Conservation (phyloP, 2,888 invertebrate genomes). For the Acleris holmiana region DNA sequence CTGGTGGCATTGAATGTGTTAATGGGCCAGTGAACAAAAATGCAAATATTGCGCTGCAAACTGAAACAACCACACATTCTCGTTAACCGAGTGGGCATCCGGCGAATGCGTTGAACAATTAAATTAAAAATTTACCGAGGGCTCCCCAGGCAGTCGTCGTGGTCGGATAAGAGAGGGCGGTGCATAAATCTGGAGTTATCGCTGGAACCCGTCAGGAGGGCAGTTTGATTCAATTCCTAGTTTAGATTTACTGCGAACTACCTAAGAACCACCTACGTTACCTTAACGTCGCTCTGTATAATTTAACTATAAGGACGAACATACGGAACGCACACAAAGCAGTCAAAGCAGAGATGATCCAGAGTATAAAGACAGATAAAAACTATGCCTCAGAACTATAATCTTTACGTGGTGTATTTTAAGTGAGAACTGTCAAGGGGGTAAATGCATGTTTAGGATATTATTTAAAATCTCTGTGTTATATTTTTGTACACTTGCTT, state of each 20-base stretch:
- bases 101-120: constrained; percentile 42
- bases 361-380: too few species aligned
- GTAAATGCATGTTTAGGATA: too few species aligned
- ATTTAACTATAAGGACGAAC: background rate
- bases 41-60: constrained; percentile 1
- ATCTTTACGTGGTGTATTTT: too few species aligned
- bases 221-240: constrained; percentile 76
- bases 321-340: too few species aligned
- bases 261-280: constrained; percentile 45
- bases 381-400: too few species aligned
- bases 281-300: background rate
- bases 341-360: too few species aligned
- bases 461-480: too few species aligned
- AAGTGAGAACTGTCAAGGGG: too few species aligned
- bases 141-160: constrained; percentile 30
- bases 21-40: background rate
- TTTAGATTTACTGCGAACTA: constrained; percentile 56
- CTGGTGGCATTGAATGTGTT: too few species aligned
- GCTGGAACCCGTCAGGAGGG: constrained; percentile 60
- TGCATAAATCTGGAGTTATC: constrained; percentile 75
- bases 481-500: too few species aligned
- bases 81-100: constrained; percentile 21
- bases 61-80: constrained; percentile 11
- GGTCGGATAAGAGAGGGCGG: constrained; percentile 52
- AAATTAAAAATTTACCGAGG: constrained; percentile 51